A percentile compares a stretch with the other conserved stretches of the same genome.
Evolutionary conservation across 2,113 vertebrate species (phyloP).

Genomic region (Ciconia stormi): DNA sequence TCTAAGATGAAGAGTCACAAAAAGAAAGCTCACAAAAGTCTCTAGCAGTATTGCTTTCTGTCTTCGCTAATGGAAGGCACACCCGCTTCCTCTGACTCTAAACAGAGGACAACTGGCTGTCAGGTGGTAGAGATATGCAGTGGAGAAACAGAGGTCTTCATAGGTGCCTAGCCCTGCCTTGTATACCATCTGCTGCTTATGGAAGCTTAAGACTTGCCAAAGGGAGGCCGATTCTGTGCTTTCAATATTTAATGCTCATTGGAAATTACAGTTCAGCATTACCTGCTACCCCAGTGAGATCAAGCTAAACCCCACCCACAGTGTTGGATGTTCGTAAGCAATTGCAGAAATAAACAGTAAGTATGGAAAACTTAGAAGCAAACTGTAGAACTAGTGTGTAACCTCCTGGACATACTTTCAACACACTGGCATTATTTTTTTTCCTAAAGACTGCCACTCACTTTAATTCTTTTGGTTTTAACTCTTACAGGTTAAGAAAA

Average conservation of each 20-base stretch:
- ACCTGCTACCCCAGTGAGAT: background rate
- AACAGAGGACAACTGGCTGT: slow-evolving; percentile 18
- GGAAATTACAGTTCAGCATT: slow-evolving; percentile 47
- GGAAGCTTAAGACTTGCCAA: slow-evolving; percentile 55
- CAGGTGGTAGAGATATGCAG: slow-evolving; percentile 22
- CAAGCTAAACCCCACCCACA: background rate
- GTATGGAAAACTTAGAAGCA: background rate
- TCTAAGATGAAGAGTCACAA: background rate
- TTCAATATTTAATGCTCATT: slow-evolving; percentile 68
- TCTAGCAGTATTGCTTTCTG: background rate
- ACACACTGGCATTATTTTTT: background rate
- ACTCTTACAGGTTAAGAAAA: background rate
- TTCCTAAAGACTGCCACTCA: background rate
- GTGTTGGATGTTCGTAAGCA: background rate
- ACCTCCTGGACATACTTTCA: background rate
- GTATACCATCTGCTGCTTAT: slow-evolving; percentile 52
- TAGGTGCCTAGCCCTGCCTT: slow-evolving; percentile 7
- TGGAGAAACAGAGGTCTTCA: slow-evolving; percentile 46
- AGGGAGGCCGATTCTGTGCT: background rate
- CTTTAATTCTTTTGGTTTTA: background rate
- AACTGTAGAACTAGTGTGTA: background rate
- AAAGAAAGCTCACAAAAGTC: background rate
- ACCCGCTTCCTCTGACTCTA: slow-evolving; percentile 56
- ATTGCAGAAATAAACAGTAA: background rate
- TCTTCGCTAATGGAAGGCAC: slow-evolving; percentile 44